Percentiles rank a stretch among this genome's conserved stretches.
phyloP scores from a whole-genome alignment of 2,113 vertebrate genomes.

The Dermatemys mawii region DNA sequence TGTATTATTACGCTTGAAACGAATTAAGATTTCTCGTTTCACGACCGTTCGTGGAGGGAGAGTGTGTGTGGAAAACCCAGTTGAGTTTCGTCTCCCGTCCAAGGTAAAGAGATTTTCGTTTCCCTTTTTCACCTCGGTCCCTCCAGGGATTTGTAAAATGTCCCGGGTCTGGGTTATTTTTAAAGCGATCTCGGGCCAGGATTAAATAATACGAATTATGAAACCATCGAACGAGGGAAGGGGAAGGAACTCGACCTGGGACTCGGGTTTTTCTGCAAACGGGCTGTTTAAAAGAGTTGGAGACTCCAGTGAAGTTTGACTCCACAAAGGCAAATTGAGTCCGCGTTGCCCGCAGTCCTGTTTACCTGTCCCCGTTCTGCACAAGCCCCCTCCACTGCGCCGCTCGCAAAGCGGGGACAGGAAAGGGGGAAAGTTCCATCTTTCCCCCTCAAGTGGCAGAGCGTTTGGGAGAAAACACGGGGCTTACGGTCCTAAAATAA shows the following conservation, averaged over 20 bases:
- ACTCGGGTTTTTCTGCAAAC: not conserved
- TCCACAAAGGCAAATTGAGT: not conserved
- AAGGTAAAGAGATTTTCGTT: not conserved
- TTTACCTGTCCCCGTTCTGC: not conserved
- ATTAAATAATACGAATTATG: not conserved
- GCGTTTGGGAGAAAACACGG: not conserved
- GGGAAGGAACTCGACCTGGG: not conserved
- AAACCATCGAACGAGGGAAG: not conserved
- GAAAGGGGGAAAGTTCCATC: not conserved
- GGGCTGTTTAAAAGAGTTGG: too few species aligned
- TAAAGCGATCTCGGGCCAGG: not conserved
- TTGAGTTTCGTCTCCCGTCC: not conserved
- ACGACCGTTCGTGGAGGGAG: not conserved
- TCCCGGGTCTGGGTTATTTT: not conserved
- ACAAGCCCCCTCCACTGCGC: too few species aligned
- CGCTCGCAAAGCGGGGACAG: not conserved
- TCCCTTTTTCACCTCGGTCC: not conserved
- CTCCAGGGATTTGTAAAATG: not conserved
- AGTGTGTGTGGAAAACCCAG: not conserved
- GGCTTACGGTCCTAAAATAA: not conserved
- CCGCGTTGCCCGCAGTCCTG: not conserved
- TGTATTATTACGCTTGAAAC: too few species aligned
- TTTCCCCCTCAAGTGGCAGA: not conserved
- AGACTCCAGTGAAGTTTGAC: not conserved
- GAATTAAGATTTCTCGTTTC: not conserved